Conservation (phyloP, 2,888 invertebrate species). For the Strigamia maritima region DNA sequence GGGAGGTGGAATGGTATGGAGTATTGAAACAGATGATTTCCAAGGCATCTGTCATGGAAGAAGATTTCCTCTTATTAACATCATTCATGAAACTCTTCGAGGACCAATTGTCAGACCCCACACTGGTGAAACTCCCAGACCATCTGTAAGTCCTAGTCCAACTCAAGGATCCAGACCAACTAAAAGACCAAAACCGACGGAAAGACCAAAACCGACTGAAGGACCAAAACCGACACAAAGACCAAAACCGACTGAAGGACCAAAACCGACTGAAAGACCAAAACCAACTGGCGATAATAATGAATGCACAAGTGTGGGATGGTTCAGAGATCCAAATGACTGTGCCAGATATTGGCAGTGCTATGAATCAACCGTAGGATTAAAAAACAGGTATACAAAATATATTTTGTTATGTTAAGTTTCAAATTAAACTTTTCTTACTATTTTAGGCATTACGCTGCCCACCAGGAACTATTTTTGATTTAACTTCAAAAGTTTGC, state of each 20-base stretch:
- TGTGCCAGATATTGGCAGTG: slow-evolving; percentile 35
- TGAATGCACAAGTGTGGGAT: slow-evolving; percentile 34
- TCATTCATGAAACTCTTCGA: slow-evolving; percentile 25
- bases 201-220: not conserved
- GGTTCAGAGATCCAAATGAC: slow-evolving; percentile 38
- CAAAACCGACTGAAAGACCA: not conserved
- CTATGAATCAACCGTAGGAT: not conserved
- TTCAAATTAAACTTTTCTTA: not conserved
- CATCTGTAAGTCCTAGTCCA: not conserved
- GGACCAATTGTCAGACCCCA: slow-evolving; percentile 13
- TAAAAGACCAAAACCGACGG: not conserved
- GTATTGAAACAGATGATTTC: slow-evolving; percentile 46
- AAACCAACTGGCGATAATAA: not conserved
- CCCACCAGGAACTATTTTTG: slow-evolving; percentile 43
- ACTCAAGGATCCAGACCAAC: not conserved
- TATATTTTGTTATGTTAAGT: not conserved
- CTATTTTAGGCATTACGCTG: slow-evolving; percentile 42
- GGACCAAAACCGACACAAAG: not conserved
- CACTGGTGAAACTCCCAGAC: not conserved
- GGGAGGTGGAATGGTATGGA: slow-evolving; percentile 41
- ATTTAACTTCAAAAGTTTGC: slow-evolving; percentile 42
- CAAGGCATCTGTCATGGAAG: slow-evolving; percentile 42
- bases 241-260: not conserved
- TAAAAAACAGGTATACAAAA: not conserved
- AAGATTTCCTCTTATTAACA: slow-evolving; percentile 13